Conservation (phyloP, 2,113 vertebrate genomes). For the Arvicanthis niloticus region DNA sequence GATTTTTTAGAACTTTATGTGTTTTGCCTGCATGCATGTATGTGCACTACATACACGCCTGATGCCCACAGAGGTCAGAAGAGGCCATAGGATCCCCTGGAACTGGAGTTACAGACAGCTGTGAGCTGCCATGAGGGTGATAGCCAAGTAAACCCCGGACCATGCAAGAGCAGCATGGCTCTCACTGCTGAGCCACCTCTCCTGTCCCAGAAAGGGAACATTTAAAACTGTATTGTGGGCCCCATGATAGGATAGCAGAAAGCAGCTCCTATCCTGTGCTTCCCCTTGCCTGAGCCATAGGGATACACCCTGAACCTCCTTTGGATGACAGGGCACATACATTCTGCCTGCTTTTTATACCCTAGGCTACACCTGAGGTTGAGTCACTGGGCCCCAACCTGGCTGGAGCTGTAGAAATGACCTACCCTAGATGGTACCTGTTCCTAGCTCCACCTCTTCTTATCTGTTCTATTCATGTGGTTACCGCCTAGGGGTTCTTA, state of each 20-base stretch:
- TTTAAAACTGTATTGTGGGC: not conserved
- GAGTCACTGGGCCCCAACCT: not conserved
- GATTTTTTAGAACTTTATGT: not conserved
- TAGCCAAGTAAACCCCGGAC: not conserved
- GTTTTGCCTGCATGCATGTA: not conserved
- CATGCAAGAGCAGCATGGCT: too few species aligned
- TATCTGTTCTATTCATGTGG: not conserved
- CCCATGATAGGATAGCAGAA: not conserved
- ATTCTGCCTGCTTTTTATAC: not conserved
- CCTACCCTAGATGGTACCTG: not conserved
- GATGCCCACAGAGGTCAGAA: not conserved
- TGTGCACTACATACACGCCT: not conserved
- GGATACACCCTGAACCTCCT: not conserved
- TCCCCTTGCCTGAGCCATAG: not conserved
- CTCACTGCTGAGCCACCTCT: not conserved
- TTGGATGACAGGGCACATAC: not conserved
- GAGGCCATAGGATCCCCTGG: not conserved
- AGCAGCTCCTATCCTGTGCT: not conserved
- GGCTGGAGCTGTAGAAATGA: too few species aligned
- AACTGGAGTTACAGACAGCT: not conserved
- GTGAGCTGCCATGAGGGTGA: not conserved
- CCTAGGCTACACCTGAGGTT: not conserved
- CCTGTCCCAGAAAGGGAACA: not conserved
- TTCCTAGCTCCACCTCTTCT: not conserved
- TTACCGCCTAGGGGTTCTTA: not conserved